Evolutionary conservation across 2,797 vertebrate genomes (phyloP).

Genomic region (Mormyrops boulengeri): DNA sequence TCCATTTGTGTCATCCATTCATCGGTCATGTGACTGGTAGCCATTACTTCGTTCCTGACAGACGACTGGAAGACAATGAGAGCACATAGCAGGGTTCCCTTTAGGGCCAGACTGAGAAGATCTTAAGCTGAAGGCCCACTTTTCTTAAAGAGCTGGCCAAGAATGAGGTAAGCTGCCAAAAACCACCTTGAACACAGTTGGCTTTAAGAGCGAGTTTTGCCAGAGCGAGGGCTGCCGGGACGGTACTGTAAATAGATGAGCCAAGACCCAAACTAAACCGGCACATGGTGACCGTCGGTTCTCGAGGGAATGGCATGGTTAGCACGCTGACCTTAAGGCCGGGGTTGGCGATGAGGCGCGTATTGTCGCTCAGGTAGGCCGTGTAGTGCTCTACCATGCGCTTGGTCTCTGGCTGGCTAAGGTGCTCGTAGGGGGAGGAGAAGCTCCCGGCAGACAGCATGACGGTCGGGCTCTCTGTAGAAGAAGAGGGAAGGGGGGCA

Average conservation of each 20-base stretch:
- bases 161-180: conserved; percentile 24
- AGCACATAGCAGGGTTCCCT: conserved; percentile 59
- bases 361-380: conserved; percentile 97
- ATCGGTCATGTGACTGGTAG: conserved; percentile 98
- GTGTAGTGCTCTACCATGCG: conserved; percentile 99
- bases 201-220: neutral
- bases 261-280: neutral
- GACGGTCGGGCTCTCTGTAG: conserved; percentile 87
- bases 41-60: conserved; percentile 99
- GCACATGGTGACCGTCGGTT: no score
- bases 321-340: conserved; percentile 81
- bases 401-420: conserved; percentile 96
- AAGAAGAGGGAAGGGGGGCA: neutral
- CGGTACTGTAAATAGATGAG: neutral
- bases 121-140: conserved; percentile 49
- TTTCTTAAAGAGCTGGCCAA: conserved; percentile 38
- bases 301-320: neutral
- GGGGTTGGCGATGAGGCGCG: conserved; percentile 92
- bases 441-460: conserved; percentile 96
- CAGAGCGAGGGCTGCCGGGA: neutral
- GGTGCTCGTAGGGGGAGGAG: conserved; percentile 94
- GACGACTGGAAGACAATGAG: conserved; percentile 81
- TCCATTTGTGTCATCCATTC: conserved; percentile 99
- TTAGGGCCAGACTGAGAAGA: conserved; percentile 68
- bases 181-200: neutral